Evolutionary conservation across 1,140 invertebrate genomes (phyloP).

Genomic region (Drosophila lacteicornis): DNA sequence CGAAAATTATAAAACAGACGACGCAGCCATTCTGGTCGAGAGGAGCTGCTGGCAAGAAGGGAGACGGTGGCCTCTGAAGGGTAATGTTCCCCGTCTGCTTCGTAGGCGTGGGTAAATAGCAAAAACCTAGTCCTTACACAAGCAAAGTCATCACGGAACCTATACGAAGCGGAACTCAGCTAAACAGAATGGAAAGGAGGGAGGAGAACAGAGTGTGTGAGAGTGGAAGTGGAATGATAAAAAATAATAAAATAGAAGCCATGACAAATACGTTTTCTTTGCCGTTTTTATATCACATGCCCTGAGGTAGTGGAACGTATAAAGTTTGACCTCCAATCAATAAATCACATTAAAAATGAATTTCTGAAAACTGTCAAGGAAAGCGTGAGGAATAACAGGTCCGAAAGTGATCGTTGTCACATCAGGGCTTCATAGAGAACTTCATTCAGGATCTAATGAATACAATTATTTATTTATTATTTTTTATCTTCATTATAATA

Average conservation of each 20-base stretch:
- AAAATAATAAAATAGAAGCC: constrained; percentile 32
- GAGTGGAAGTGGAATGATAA: neutral
- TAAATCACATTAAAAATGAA: constrained; percentile 46
- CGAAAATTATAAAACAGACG: constrained; percentile 74
- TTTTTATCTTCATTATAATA: no score
- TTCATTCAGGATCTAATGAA: no score
- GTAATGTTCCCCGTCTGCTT: constrained; percentile 3
- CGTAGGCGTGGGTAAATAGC: constrained; percentile 54
- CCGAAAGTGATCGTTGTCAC: constrained; percentile 14
- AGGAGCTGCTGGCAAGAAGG: constrained; percentile 5
- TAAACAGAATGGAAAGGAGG: constrained; percentile 4
- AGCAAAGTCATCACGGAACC: constrained; percentile 48
- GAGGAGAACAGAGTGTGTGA: neutral
- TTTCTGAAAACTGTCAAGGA: constrained; percentile 17
- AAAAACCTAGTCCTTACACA: constrained; percentile 44
- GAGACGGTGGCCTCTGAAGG: constrained; percentile 11
- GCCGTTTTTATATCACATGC: constrained; percentile 16
- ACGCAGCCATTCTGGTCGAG: constrained; percentile 32
- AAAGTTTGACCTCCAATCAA: constrained; percentile 41
- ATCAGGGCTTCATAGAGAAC: neutral
- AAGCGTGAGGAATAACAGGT: constrained; percentile 14
- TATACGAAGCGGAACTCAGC: constrained; percentile 11
- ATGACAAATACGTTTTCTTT: constrained; percentile 50
- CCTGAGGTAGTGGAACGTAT: constrained; percentile 17
- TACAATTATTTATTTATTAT: no score